Conservation (phyloP, 23 tunicate species). For the Trididemnum clinides region DNA sequence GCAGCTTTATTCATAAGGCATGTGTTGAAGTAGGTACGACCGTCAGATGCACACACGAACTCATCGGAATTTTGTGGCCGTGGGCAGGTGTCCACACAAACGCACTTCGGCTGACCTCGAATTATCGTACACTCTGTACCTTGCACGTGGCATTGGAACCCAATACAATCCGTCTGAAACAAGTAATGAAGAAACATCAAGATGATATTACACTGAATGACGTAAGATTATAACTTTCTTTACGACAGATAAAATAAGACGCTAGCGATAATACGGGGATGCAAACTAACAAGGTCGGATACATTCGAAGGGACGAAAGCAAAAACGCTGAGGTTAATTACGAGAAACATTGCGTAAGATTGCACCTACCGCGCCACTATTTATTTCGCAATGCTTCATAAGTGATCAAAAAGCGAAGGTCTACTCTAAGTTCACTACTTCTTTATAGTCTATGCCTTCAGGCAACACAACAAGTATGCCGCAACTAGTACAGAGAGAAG, state of each 20-base stretch:
- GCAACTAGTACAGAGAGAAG: neutral
- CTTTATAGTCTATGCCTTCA: neutral
- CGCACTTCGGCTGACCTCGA: neutral
- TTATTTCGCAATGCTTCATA: too few relatives aligned
- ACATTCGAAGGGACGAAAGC: neutral
- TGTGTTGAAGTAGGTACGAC: neutral
- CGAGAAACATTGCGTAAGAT: too few relatives aligned
- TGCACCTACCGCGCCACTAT: too few relatives aligned
- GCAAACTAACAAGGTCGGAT: too few relatives aligned
- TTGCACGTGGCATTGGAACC: neutral
- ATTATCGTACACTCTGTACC: neutral
- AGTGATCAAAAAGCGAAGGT: too few relatives aligned
- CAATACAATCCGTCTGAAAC: neutral
- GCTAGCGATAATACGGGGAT: too few relatives aligned
- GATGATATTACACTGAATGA: too few relatives aligned
- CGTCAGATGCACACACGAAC: conserved; percentile 6
- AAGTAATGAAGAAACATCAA: neutral
- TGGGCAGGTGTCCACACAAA: neutral
- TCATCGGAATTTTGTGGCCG: neutral
- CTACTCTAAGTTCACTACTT: neutral
- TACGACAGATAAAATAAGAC: too few relatives aligned
- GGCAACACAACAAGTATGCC: neutral
- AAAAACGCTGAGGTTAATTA: too few relatives aligned
- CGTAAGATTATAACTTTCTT: too few relatives aligned
- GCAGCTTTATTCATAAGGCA: conserved; percentile 7